Conservation (phyloP, 1,140 invertebrate species). For the Camponotus vicinus region DNA sequence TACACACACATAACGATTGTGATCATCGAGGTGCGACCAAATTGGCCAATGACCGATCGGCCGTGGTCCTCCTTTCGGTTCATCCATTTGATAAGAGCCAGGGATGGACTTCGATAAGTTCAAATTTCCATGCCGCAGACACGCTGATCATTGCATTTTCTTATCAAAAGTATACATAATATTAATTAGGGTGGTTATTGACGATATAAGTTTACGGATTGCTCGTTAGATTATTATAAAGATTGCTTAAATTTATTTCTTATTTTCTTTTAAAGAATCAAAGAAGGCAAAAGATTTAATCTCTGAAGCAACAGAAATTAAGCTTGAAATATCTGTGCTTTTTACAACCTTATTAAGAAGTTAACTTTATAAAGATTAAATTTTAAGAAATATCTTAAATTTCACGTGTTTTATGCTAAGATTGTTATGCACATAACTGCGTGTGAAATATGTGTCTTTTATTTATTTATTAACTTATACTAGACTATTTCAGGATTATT, state of each 20-base stretch:
- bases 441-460: no score
- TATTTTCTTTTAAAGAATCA: background rate
- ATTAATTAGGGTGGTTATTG: background rate
- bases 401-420: background rate
- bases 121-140: constrained; percentile 36
- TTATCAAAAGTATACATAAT: background rate
- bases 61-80: constrained; percentile 25
- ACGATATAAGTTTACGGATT: background rate
- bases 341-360: background rate
- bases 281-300: background rate
- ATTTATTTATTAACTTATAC: background rate
- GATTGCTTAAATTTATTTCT: background rate
- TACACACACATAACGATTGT: constrained; percentile 61
- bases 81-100: constrained; percentile 7
- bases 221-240: background rate
- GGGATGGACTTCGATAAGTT: background rate
- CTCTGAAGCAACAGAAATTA: background rate
- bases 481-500: background rate
- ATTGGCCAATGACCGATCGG: constrained; percentile 41
- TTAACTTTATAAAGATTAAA: background rate
- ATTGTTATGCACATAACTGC: no score
- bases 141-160: background rate
- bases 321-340: background rate
- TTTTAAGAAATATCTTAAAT: background rate
- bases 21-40: constrained; percentile 63